Percentiles rank a stretch among this genome's conserved stretches.
These are phyloP conservation scores for Drosophila murphyi DNA, from an alignment of 1,140 invertebrate genomes.

Conservation along the genomic window DNA sequence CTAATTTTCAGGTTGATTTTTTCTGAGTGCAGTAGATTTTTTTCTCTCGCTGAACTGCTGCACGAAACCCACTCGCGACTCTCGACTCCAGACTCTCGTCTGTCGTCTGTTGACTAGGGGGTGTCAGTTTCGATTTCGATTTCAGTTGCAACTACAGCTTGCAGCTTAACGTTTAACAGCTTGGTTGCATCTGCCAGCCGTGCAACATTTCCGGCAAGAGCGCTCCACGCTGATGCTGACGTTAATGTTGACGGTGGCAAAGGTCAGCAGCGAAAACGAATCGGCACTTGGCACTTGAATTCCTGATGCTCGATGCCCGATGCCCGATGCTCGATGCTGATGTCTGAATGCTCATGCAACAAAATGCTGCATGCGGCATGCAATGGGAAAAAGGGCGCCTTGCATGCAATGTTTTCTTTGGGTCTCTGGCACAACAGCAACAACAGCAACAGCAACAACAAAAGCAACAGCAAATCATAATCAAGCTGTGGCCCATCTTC, in stretches of 20 bases:
- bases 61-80: constrained; percentile 8
- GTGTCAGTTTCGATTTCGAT: constrained; percentile 20
- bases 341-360: constrained; percentile 1
- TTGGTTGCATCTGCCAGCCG: constrained; percentile 27
- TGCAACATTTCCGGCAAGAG: constrained; percentile 67
- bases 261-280: constrained; percentile 62
- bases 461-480: constrained; percentile 60
- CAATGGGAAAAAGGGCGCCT: constrained; percentile 68
- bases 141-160: constrained; percentile 29
- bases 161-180: too few species aligned
- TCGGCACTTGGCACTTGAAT: constrained; percentile 39
- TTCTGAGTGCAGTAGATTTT: not conserved
- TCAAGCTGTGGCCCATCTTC: constrained; percentile 63
- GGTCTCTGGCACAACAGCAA: constrained; percentile 60
- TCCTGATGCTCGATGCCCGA: constrained; percentile 15
- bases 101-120: not conserved
- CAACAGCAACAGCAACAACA: constrained; percentile 3
- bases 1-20: not conserved
- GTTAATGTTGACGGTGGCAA: constrained; percentile 51
- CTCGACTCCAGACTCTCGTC: not conserved
- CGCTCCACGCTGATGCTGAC: constrained; percentile 3
- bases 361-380: constrained; percentile 26
- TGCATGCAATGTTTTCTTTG: constrained; percentile 66
- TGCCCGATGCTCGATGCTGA: constrained; percentile 1
- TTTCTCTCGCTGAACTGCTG: constrained; percentile 8